Conservation (phyloP, 2,797 vertebrate species). For the Poeciliopsis paucimaculata region DNA sequence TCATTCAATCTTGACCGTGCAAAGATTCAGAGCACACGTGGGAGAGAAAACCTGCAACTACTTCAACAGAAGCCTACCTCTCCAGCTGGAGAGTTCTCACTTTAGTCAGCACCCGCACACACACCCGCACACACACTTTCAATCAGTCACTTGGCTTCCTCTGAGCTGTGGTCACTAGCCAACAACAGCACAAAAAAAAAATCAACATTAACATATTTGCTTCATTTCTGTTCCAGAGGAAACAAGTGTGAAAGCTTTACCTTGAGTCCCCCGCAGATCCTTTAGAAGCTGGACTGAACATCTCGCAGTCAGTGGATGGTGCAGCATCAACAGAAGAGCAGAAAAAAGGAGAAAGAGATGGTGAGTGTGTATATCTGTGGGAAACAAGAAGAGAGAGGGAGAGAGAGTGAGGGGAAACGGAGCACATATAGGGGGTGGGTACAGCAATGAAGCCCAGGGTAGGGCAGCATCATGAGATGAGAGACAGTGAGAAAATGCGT, state of each 20-base stretch:
- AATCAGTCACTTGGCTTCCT: conserved; percentile 44
- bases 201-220: conserved; percentile 16
- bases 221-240: conserved; percentile 19
- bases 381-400: conserved; percentile 29
- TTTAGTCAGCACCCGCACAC: conserved; percentile 40
- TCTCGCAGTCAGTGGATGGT: conserved; percentile 59
- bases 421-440: conserved; percentile 64
- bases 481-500: conserved; percentile 39
- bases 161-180: conserved; percentile 31
- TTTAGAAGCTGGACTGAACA: conserved; percentile 74
- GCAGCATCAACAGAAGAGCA: conserved; percentile 66
- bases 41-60: conserved; percentile 39
- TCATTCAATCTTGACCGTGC: conserved; percentile 18
- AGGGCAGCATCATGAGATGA: conserved; percentile 64
- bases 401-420: conserved; percentile 29
- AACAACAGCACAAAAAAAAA: conserved; percentile 10
- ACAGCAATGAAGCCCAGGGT: conserved; percentile 49
- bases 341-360: conserved; percentile 53
- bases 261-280: conserved; percentile 69
- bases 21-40: conserved; percentile 27
- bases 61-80: conserved; percentile 29
- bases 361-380: conserved; percentile 34
- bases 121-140: conserved; percentile 13
- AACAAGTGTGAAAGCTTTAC: conserved; percentile 55
- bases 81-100: conserved; percentile 70